Percentiles rank a stretch among this genome's conserved stretches.
These are phyloP conservation scores for Urocitellus parryii DNA, from an alignment of 2,113 vertebrate genomes.

Conservation along the genomic window DNA sequence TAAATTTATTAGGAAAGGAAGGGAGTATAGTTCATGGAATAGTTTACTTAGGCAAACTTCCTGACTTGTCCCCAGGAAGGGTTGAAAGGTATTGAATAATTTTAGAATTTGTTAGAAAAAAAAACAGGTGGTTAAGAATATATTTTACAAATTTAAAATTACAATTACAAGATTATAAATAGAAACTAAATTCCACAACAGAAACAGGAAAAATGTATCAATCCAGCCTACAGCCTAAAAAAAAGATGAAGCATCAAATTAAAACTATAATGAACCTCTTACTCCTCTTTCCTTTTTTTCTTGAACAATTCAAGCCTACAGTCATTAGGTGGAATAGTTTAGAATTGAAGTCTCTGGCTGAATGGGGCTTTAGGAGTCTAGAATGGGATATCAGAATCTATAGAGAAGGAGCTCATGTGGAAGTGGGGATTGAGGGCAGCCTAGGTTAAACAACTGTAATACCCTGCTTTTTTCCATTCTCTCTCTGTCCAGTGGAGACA, in stretches of 20 bases:
- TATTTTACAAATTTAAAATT: slow-evolving; percentile 45
- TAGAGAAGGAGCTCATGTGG: background rate
- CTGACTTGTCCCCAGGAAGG: background rate
- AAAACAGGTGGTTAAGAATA: slow-evolving; percentile 29
- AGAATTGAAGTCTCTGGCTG: background rate
- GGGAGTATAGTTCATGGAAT: background rate
- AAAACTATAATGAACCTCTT: background rate
- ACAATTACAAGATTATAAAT: slow-evolving; percentile 47
- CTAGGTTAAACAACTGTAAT: background rate
- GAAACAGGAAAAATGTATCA: background rate
- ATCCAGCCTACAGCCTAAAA: background rate
- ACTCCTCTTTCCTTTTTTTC: background rate
- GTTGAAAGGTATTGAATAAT: slow-evolving; percentile 26
- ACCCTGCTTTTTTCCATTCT: background rate
- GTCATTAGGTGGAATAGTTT: background rate
- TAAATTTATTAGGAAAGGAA: slow-evolving; percentile 43
- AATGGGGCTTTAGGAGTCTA: background rate
- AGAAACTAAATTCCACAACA: slow-evolving; percentile 43
- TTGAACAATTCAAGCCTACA: background rate
- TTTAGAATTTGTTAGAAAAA: slow-evolving; percentile 18
- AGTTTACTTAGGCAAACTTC: background rate
- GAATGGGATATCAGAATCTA: background rate
- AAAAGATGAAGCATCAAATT: background rate
- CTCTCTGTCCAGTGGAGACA: background rate
- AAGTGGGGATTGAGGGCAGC: background rate